Conservation (phyloP, 2,888 invertebrate species). For the Stenoptilia bipunctidactyla region DNA sequence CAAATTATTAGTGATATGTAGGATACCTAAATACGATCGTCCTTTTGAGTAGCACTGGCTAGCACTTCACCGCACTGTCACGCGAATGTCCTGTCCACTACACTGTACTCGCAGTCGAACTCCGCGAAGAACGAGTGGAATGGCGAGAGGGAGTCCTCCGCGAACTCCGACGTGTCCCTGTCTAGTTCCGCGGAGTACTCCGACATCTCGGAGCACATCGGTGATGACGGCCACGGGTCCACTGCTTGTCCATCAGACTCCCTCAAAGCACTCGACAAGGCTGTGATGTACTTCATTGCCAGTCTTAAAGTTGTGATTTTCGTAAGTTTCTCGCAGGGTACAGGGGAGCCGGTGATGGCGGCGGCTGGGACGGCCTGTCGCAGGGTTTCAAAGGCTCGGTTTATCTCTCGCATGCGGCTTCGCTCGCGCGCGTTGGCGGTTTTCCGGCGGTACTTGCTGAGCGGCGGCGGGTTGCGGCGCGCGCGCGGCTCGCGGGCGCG, state of each 20-base stretch:
- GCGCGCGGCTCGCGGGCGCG: slow-evolving; percentile 61
- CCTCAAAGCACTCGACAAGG: slow-evolving; percentile 77
- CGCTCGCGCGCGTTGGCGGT: slow-evolving; percentile 92
- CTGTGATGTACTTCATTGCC: slow-evolving; percentile 89
- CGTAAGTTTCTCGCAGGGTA: slow-evolving; percentile 83
- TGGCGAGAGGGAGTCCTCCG: slow-evolving; percentile 69
- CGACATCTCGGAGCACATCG: slow-evolving; percentile 67
- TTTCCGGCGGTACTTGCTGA: slow-evolving; percentile 91
- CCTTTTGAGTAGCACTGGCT: slow-evolving; percentile 1
- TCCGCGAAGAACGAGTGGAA: slow-evolving; percentile 70
- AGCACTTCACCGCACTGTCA: slow-evolving; percentile 46
- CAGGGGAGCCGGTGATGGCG: slow-evolving; percentile 59
- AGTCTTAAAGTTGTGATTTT: slow-evolving; percentile 90
- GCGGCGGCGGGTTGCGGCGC: slow-evolving; percentile 77
- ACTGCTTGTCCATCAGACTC: slow-evolving; percentile 33
- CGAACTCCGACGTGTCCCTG: slow-evolving; percentile 59
- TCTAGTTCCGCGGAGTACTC: slow-evolving; percentile 60
- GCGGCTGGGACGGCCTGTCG: slow-evolving; percentile 80
- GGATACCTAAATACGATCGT: slow-evolving; percentile 37
- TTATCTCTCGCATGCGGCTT: slow-evolving; percentile 90
- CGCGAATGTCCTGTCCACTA: slow-evolving; percentile 56
- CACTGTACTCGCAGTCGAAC: slow-evolving; percentile 53
- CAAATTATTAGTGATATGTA: slow-evolving; percentile 35
- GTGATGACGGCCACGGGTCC: slow-evolving; percentile 50
- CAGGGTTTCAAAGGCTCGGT: slow-evolving; percentile 87